Base-by-base conservation (phyloP, 2,888 invertebrate genomes). In the Dorcus hopei region DNA sequence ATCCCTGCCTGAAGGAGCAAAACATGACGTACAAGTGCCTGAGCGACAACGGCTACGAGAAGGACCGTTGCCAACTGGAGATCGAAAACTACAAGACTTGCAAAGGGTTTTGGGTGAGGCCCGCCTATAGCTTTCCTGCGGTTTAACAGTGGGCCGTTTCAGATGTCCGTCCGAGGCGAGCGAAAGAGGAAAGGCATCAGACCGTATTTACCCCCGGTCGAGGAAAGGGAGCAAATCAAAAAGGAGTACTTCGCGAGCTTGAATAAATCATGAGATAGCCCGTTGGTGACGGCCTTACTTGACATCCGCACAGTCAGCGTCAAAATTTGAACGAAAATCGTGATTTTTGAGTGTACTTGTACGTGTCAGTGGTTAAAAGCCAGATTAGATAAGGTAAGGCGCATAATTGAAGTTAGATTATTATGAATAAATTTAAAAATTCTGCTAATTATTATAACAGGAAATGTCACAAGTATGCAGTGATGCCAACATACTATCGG, bases 11-110 rank as follows among this genome's bases (percentile, higher is more conserved):
- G 14, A 79, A 92, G 89, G 94, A 93, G 75, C 87, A 89, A 71
- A 81, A 87, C 52, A 75, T 87, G 67, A 87, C 90, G 0, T 85
- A 84, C 58, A 83, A 86, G 73, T 94, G 94, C 70, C 80, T 92
- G 16, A 82, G 85, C 68, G 84, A 86, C 52, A 86, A 88, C 72
- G 83, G 85, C 67, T 90, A 83, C 69, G 83, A 89, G 64, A 82
- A 83, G 52, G 82, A 83, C 0, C 84, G 84, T 70, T 94, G 94
- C 71, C 77, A 79, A 68, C 57, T 77, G 0, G 85, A 86, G 73
- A 91, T 92, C 72, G 83, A 83, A 40, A 94, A 94, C 75, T 93
- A 92, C 72, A 89, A 86, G 61, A 84, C 81, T 3, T 94, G 93
- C 75, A 89, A 86, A 75, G 84, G 85, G 61, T 93, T 94, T 79